These are phyloP conservation scores for Mnemiopsis leidyi DNA, from an alignment of 37 sponge, comb jelly and placozoan species.

Conservation along the genomic window DNA sequence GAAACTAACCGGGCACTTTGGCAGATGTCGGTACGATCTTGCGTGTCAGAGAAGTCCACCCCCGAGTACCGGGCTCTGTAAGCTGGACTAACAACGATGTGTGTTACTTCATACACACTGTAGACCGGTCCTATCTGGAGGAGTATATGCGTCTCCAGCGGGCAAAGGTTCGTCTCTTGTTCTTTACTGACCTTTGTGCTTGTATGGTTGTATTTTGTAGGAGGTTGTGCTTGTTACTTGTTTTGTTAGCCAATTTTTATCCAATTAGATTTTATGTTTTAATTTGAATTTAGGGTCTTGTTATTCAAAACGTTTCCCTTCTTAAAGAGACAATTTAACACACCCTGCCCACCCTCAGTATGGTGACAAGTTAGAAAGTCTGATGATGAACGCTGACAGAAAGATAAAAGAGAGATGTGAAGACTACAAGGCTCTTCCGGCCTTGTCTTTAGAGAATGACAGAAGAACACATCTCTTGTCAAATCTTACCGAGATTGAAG, in stretches of 20 bases:
- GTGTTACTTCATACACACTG: constrained; percentile 87
- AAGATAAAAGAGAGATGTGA: constrained; percentile 57
- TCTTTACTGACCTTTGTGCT: no score
- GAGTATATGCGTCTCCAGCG: constrained; percentile 56
- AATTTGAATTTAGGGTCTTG: no score
- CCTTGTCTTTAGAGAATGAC: constrained; percentile 51
- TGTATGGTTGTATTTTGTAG: no score
- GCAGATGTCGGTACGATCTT: constrained; percentile 92
- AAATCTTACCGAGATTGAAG: constrained; percentile 5
- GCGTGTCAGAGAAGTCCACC: constrained; percentile 80
- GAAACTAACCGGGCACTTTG: not conserved
- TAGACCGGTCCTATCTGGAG: constrained; percentile 77
- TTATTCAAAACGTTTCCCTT: no score
- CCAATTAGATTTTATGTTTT: no score
- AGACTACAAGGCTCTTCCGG: constrained; percentile 27
- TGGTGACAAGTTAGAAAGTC: constrained; percentile 63
- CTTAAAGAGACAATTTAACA: no score
- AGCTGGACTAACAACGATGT: constrained; percentile 97
- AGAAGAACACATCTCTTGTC: constrained; percentile 32
- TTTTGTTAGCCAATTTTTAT: no score
- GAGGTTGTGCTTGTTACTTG: no score
- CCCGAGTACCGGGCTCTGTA: constrained; percentile 77
- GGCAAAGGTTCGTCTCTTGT: constrained; percentile 23
- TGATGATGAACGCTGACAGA: constrained; percentile 46
- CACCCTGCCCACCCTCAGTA: no score